Base-by-base conservation (phyloP, 2,113 vertebrate species). In the Symphodus melops region DNA sequence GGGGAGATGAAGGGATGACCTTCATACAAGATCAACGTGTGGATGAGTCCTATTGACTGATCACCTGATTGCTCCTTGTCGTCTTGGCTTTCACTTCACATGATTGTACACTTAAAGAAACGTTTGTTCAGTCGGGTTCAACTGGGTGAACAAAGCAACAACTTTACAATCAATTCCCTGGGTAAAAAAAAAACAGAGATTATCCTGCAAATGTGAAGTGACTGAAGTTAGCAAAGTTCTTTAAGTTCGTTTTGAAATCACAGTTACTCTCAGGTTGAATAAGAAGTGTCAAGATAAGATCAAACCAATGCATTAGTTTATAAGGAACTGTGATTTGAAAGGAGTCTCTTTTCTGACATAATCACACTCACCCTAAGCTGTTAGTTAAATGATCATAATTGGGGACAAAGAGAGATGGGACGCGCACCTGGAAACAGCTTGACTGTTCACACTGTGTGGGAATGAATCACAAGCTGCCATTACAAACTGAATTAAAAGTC, bases 1-100 rank as follows among this genome's bases (percentile, higher is more conserved):
- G 44, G 51, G 33, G 65, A 84, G 84, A 87, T 82, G 85, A 73
- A 69, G 66, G 56, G 41, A 59, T 82, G 88, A 91, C 89, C 91
- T 87, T 91, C 78, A 83, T 68, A 44, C 65, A 36, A 14, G 79
- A 73, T 70, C 75, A 75, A 48, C 53, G 75, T 68, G 69, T 48
- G 79, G 78, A 87, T 69, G 80, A 79, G 76, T 66, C 64, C 70
- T 51, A 51, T 13, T 42, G 33, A 10, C 65, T 65, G 83, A 85
- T 85, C 75, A 77, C 74, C 72, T 88, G 87, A 89, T 91, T 90
- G 81, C 77, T 56, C 53, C 46, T 6, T 11, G 53, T 71, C 66
- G 75, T 90, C 56, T 53, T 73, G 41, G 67, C 75, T 75, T 85
- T 88, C 69, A 84, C 81, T 89, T 74, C 53, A 81, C 51, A 78